Conservation (phyloP, 1,140 invertebrate species). For the Drosophila fuyamai region DNA sequence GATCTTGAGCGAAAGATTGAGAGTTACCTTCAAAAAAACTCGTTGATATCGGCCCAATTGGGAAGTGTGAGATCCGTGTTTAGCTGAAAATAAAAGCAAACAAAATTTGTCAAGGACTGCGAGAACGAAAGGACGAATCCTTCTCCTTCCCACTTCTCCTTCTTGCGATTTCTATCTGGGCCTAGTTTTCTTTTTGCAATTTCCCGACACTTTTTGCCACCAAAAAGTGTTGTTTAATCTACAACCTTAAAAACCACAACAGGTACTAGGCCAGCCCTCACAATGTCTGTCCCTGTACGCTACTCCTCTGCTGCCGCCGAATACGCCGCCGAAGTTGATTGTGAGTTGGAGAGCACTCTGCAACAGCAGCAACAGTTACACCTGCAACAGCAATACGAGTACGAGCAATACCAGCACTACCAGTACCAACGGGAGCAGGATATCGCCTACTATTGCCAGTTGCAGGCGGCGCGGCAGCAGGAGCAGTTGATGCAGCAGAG, state of each 20-base stretch:
- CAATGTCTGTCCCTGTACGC: constrained; percentile 85
- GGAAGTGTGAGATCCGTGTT: constrained; percentile 63
- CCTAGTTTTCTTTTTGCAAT: constrained; percentile 47
- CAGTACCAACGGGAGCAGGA: constrained; percentile 66
- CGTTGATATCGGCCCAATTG: constrained; percentile 63
- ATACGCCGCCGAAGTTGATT: constrained; percentile 83
- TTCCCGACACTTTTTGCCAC: constrained; percentile 13
- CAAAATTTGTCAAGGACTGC: constrained; percentile 32
- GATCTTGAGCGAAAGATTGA: constrained; percentile 78
- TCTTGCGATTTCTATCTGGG: constrained; percentile 13
- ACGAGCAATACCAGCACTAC: constrained; percentile 57
- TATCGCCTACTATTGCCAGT: constrained; percentile 71
- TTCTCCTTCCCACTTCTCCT: constrained; percentile 47
- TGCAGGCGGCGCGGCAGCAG: constrained; percentile 74
- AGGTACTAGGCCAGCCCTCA: constrained; percentile 85
- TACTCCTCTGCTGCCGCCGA: constrained; percentile 85
- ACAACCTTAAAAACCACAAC: constrained; percentile 49
- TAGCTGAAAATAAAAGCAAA: constrained; percentile 77
- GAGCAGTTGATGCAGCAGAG: constrained; percentile 82
- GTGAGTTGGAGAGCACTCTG: constrained; percentile 82
- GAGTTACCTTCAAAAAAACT: constrained; percentile 53
- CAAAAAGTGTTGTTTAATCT: constrained; percentile 34
- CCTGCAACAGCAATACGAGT: constrained; percentile 65
- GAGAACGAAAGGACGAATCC: constrained; percentile 44
- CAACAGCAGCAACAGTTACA: constrained; percentile 64